Percentiles rank a stretch among this genome's conserved stretches.
Conservation (phyloP, 53 echinoderm and acorn worm species). For the Arbacia lixula region DNA sequence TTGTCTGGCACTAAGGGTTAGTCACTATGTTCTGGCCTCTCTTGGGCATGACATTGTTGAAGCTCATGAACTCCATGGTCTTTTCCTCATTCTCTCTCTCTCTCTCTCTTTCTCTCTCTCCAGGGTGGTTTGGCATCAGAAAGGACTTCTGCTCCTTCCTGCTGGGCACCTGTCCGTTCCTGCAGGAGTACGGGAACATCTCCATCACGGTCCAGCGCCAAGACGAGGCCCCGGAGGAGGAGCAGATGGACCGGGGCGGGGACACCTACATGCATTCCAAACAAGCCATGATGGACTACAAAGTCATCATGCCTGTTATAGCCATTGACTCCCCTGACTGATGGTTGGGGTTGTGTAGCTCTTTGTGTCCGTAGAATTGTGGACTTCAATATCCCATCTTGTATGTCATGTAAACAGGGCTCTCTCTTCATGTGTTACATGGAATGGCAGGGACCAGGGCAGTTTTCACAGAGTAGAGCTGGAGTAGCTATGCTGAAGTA, state of each 20-base stretch:
- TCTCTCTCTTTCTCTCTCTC: too few relatives aligned
- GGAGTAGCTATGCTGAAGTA: slow-evolving; percentile 72
- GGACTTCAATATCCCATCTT: too few relatives aligned
- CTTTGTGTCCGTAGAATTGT: neutral
- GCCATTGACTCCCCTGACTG: slow-evolving; percentile 91
- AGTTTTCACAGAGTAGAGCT: too few relatives aligned
- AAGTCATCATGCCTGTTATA: slow-evolving; percentile 80
- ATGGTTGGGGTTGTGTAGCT: slow-evolving; percentile 3
- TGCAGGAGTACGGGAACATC: slow-evolving; percentile 96
- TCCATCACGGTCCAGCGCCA: slow-evolving; percentile 66
- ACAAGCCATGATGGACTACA: slow-evolving; percentile 73
- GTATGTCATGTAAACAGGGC: too few relatives aligned
- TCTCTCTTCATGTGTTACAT: too few relatives aligned
- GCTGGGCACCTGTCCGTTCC: slow-evolving; percentile 73
- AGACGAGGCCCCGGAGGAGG: slow-evolving; percentile 49
- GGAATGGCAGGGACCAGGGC: too few relatives aligned
- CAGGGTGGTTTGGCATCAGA: slow-evolving; percentile 99
- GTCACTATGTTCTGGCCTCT: too few relatives aligned
- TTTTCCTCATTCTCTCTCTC: too few relatives aligned
- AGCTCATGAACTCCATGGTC: too few relatives aligned
- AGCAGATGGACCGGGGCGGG: slow-evolving; percentile 74
- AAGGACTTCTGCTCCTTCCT: slow-evolving; percentile 98
- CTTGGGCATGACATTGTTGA: too few relatives aligned
- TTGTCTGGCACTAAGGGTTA: too few relatives aligned
- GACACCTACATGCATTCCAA: slow-evolving; percentile 78